phyloP scores from a whole-genome alignment of 2,797 vertebrate genomes.

The Melanotaenia boesemani region DNA sequence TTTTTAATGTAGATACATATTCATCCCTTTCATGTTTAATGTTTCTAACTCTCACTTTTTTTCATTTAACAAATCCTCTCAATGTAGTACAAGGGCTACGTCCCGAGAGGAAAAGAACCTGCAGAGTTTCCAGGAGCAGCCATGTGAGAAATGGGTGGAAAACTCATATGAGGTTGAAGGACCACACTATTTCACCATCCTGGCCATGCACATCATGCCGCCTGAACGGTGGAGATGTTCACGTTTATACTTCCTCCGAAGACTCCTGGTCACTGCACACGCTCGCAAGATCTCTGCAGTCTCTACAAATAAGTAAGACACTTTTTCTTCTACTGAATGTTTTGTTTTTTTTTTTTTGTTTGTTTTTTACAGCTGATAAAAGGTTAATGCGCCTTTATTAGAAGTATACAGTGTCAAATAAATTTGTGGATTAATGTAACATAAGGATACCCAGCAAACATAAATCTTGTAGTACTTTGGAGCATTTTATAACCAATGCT shows the following conservation, averaged over 20 bases:
- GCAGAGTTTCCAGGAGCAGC: slow-evolving; percentile 97
- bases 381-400: neutral
- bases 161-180: slow-evolving; percentile 97
- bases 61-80: slow-evolving; percentile 5
- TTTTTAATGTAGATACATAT: neutral
- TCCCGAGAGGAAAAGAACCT: slow-evolving; percentile 98
- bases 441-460: neutral
- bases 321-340: neutral
- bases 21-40: neutral
- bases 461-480: neutral
- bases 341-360: slow-evolving; percentile 4
- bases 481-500: neutral
- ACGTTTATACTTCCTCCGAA: slow-evolving; percentile 89
- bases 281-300: slow-evolving; percentile 89
- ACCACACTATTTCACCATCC: slow-evolving; percentile 94
- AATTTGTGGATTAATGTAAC: neutral
- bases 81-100: slow-evolving; percentile 90
- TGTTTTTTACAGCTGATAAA: neutral
- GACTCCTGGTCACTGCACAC: slow-evolving; percentile 91
- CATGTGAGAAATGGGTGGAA: slow-evolving; percentile 97
- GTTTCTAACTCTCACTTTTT: neutral
- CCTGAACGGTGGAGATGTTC: slow-evolving; percentile 91
- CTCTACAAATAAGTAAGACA: slow-evolving; percentile 90
- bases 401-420: neutral
- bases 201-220: slow-evolving; percentile 93